A percentile compares a stretch with the other conserved stretches of the same genome.
Evolutionary conservation across 2,797 vertebrate genomes (phyloP).

Genomic region (Pipistrellus pygmaeus): DNA sequence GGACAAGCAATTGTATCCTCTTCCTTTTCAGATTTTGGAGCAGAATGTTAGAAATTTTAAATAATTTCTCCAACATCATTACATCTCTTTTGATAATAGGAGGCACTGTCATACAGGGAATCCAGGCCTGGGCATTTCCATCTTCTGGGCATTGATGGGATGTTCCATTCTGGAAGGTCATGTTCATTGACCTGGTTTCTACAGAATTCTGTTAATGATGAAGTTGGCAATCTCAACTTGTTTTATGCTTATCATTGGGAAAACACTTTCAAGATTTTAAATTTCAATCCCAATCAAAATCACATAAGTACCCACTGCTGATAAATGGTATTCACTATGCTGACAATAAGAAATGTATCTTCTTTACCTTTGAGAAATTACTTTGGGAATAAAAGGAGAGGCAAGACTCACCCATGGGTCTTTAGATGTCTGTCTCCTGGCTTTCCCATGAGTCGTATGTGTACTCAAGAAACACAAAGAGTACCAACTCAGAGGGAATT

Average conservation of each 20-base stretch:
- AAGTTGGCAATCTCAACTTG: conserved; percentile 74
- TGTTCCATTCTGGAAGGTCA: conserved; percentile 76
- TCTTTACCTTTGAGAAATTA: conserved; percentile 75
- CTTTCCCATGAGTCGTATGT: background rate
- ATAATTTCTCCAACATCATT: conserved; percentile 3
- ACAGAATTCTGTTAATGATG: conserved; percentile 67
- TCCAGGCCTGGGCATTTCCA: conserved; percentile 54
- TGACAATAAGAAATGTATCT: conserved; percentile 56
- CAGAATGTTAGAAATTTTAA: conserved; percentile 11
- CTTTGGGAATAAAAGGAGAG: conserved; percentile 63
- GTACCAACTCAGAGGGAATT: background rate
- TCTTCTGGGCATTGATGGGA: conserved; percentile 71
- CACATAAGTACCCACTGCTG: background rate
- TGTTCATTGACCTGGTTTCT: conserved; percentile 67
- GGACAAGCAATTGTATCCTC: conserved; percentile 8
- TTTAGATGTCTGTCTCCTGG: background rate
- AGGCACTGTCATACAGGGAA: conserved; percentile 35
- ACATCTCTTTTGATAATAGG: conserved; percentile 73
- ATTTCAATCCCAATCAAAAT: conserved; percentile 64
- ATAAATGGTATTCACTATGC: conserved; percentile 62
- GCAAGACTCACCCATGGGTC: background rate
- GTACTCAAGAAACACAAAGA: conserved; percentile 33
- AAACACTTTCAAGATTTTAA: conserved; percentile 68
- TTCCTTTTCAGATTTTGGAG: conserved; percentile 27
- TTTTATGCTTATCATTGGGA: conserved; percentile 27